Evolutionary conservation across 2,797 vertebrate genomes (phyloP), one percentile per base, ranked within the genome.

Genomic region (Lacerta agilis): DNA sequence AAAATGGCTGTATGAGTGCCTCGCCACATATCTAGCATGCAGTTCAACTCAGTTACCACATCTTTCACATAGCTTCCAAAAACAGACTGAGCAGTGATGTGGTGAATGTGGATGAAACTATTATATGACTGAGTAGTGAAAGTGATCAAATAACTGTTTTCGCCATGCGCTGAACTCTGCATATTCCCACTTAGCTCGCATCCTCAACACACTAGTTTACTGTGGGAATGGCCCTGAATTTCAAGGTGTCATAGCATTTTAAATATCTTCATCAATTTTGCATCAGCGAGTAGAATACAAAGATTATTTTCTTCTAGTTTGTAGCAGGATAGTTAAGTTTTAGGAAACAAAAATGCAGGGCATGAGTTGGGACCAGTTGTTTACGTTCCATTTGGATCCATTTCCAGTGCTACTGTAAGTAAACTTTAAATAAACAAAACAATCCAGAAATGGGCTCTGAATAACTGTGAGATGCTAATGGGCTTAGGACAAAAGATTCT

Each of bases 391-490:
- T 71, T 79, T 17, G 18, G 43, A 78, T 83, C 58, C 27, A 77
- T 83, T 77, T 55, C 73, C 10, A 49, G 41, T 82, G n/a, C 72
- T 87, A 82, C 66, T 83, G 36, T 41, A 43, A 69, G 58, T 41
- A 89, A 82, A 81, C 8, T 66, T 81, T 86, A 76, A 69, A 86
- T 55, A 77, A 77, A 75, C 33, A 67, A 75, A 75, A 82, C 58
- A 33, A 33, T 41, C 72, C 61, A 58, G 72, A 82, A 77, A 82
- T 58, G 33, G 38, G 13, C 33, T 75, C 29, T 75, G 45, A 81
- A 38, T 76, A 83, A 17, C 72, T 86, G 79, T 55, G 55, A 89
- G 76, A 78, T 83, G 27, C 72, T 83, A 78, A 83, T 83, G 33
- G 80, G n/a, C 17, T 29, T 67, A 17, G 61, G 73, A 72, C 49